A percentile compares a stretch with the other conserved stretches of the same genome.
Conservation (phyloP, 1,140 invertebrate genomes). For the Drosophila orosa region DNA sequence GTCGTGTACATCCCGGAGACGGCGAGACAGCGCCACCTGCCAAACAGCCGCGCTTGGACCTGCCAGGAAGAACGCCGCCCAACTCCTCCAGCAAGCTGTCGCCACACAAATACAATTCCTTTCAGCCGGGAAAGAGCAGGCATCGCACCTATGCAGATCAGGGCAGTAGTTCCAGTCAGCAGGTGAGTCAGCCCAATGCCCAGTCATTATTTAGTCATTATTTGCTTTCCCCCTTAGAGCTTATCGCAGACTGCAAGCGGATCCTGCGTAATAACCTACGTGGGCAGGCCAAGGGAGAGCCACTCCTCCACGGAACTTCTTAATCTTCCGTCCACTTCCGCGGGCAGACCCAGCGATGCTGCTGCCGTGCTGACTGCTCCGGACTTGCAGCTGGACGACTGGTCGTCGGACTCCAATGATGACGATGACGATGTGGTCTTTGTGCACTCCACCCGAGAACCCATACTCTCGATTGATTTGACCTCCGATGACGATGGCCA, state of each 20-base stretch:
- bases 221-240: too few species aligned
- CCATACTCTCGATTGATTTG: conserved; percentile 79
- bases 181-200: conserved; percentile 9
- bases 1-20: conserved; percentile 47
- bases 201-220: too few species aligned
- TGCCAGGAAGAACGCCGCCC: neutral
- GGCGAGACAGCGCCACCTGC: conserved; percentile 40
- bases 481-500: conserved; percentile 76
- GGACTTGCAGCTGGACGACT: conserved; percentile 90
- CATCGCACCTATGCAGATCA: conserved; percentile 64
- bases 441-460: conserved; percentile 80
- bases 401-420: conserved; percentile 88
- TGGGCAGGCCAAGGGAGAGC: conserved; percentile 62
- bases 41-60: conserved; percentile 40
- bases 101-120: conserved; percentile 59
- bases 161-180: conserved; percentile 1
- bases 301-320: conserved; percentile 28
- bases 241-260: conserved; percentile 30
- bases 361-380: conserved; percentile 88
- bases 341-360: conserved; percentile 49
- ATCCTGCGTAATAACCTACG: conserved; percentile 72
- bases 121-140: conserved; percentile 60
- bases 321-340: conserved; percentile 62
- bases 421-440: conserved; percentile 86
- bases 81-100: conserved; percentile 36